Evolutionary conservation across 2,888 invertebrate species (phyloP).

Genomic region (Apamea sordens): DNA sequence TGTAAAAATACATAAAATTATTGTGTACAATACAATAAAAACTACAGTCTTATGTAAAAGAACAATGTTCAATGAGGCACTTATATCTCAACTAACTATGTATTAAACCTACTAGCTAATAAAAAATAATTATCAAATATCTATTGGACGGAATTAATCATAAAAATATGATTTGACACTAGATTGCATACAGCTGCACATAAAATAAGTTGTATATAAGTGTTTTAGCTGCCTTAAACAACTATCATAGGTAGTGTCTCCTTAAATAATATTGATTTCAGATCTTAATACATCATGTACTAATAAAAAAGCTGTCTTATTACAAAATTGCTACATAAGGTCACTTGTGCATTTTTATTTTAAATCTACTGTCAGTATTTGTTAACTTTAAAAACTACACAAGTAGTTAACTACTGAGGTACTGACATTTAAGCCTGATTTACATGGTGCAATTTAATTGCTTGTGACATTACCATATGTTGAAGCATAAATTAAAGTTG

Average conservation of each 20-base stretch:
- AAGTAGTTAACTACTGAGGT: background rate
- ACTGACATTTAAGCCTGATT: background rate
- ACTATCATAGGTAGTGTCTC: conserved; percentile 4
- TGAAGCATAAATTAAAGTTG: background rate
- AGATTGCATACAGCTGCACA: conserved; percentile 8
- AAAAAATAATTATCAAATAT: conserved; percentile 34
- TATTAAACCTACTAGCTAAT: conserved; percentile 35
- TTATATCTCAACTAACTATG: conserved; percentile 24
- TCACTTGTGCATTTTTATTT: conserved; percentile 28
- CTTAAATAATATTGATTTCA: conserved; percentile 9
- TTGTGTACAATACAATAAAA: conserved; percentile 31
- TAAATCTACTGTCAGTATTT: conserved; percentile 10
- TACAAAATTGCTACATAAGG: conserved; percentile 18
- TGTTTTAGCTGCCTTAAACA: conserved; percentile 2
- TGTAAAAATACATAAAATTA: conserved; percentile 35
- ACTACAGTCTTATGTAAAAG: conserved; percentile 41
- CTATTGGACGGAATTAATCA: conserved; percentile 47
- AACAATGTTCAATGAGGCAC: conserved; percentile 46
- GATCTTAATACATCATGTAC: conserved; percentile 8
- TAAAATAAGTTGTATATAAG: background rate
- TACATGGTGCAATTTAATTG: background rate
- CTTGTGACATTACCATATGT: background rate
- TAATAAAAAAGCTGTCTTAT: conserved; percentile 1
- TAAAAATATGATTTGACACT: conserved; percentile 17
- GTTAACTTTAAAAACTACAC: background rate